Percentiles rank a stretch among this genome's conserved stretches.
Conservation (phyloP, 2,888 invertebrate genomes). For the Ochropacha duplaris region DNA sequence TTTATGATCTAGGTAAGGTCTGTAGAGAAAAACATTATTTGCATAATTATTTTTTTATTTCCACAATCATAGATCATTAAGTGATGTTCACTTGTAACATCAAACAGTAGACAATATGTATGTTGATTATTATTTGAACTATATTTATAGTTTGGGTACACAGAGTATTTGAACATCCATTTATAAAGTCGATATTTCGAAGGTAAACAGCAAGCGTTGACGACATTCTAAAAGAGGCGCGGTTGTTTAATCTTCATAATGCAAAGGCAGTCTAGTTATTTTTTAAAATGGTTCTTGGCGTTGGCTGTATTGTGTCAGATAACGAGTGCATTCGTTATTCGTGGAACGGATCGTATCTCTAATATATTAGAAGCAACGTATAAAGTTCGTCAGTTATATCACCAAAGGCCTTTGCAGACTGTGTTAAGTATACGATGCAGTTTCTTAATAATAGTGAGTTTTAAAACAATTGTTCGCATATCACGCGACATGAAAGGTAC, state of each 20-base stretch:
- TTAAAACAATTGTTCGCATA: not conserved
- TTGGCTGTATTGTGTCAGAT: not conserved
- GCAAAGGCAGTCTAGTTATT: too few species aligned
- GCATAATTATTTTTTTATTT: conserved; percentile 21
- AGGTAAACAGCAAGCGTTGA: not conserved
- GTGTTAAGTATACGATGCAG: not conserved
- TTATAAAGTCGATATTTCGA: not conserved
- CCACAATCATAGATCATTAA: conserved; percentile 18
- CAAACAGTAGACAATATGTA: conserved; percentile 4
- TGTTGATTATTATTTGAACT: conserved; percentile 1
- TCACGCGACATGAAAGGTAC: not conserved
- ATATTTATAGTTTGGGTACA: not conserved
- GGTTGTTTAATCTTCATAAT: not conserved
- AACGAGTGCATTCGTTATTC: not conserved
- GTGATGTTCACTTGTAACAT: conserved; percentile 2
- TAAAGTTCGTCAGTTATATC: too few species aligned
- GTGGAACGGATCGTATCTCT: not conserved
- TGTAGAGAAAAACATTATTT: not conserved
- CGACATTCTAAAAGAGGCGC: not conserved
- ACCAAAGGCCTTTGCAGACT: too few species aligned
- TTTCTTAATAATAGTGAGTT: not conserved
- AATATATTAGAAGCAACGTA: too few species aligned
- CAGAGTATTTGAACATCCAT: not conserved
- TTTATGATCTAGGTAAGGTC: not conserved
- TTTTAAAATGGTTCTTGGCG: not conserved